phyloP scores from a whole-genome alignment of 2,888 invertebrate species.

The Andricus curvator region DNA sequence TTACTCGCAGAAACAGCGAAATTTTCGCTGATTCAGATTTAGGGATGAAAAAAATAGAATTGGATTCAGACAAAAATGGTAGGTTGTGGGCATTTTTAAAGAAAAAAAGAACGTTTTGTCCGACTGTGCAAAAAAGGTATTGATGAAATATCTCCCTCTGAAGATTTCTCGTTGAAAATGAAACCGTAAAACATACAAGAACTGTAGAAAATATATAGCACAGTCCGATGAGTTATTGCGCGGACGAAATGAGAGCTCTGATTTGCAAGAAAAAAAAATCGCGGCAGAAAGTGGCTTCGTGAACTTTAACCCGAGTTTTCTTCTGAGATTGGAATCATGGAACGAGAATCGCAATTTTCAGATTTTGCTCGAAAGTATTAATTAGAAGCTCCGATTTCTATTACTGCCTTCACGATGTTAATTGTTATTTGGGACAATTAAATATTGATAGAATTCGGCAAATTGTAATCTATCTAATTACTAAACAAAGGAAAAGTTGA shows the following conservation, averaged over 20 bases:
- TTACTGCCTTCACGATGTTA: too few species aligned
- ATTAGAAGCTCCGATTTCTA: background rate
- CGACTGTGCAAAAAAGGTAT: background rate
- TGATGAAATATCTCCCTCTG: background rate
- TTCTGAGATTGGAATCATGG: conserved; percentile 6
- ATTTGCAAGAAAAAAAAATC: conserved; percentile 36
- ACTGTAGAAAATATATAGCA: conserved; percentile 6
- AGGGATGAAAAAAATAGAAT: too few species aligned
- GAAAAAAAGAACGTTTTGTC: too few species aligned
- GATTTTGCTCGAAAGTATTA: background rate
- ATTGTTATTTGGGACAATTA: too few species aligned
- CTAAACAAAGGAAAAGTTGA: too few species aligned
- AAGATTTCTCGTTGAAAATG: background rate
- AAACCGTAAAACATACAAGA: background rate
- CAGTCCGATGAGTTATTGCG: conserved; percentile 25
- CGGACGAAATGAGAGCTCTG: conserved; percentile 10
- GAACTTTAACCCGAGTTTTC: conserved; percentile 36
- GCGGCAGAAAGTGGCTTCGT: conserved; percentile 21
- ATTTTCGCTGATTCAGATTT: too few species aligned
- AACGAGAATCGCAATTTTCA: background rate
- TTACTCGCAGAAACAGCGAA: too few species aligned
- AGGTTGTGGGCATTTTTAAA: too few species aligned
- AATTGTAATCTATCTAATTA: too few species aligned
- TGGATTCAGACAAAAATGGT: too few species aligned
- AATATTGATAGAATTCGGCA: too few species aligned